Evolutionary conservation across 2,888 invertebrate species (phyloP).

Genomic region (Podotricha telesiphe): DNA sequence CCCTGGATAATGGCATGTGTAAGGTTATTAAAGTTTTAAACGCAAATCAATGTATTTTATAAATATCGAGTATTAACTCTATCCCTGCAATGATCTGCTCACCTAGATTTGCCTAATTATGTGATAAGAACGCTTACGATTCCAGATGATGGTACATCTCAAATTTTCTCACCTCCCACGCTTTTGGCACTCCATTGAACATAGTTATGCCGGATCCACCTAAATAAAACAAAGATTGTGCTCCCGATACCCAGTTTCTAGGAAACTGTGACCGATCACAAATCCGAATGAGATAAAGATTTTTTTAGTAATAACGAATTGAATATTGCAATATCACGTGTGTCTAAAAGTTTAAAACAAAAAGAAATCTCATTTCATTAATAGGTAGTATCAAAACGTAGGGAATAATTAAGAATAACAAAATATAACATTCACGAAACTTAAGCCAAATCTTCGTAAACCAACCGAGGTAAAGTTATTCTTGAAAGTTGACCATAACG

Average conservation of each 20-base stretch:
- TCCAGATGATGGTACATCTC: conserved; percentile 56
- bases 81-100: conserved; percentile 24
- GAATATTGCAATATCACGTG: neutral
- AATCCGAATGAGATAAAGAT: conserved; percentile 27
- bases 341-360: too few species aligned
- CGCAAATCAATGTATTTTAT: neutral
- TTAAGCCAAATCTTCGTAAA: conserved; percentile 2
- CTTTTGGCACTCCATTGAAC: conserved; percentile 71
- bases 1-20: conserved; percentile 19
- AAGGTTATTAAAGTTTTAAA: conserved; percentile 2
- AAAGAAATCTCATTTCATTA: too few species aligned
- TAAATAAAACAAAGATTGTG: conserved; percentile 75
- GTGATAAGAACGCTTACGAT: conserved; percentile 44
- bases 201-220: conserved; percentile 73
- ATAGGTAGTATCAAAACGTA: too few species aligned
- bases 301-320: neutral
- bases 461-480: conserved; percentile 9
- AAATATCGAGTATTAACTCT: conserved; percentile 2
- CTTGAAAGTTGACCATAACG: conserved; percentile 21
- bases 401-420: neutral
- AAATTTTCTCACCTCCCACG: conserved; percentile 66
- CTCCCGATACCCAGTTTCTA: conserved; percentile 75
- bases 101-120: conserved; percentile 38
- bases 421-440: conserved; percentile 1
- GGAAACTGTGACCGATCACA: conserved; percentile 56